Evolutionary conservation across 2,888 invertebrate genomes (phyloP).

Genomic region (Entomobrya multifasciata): DNA sequence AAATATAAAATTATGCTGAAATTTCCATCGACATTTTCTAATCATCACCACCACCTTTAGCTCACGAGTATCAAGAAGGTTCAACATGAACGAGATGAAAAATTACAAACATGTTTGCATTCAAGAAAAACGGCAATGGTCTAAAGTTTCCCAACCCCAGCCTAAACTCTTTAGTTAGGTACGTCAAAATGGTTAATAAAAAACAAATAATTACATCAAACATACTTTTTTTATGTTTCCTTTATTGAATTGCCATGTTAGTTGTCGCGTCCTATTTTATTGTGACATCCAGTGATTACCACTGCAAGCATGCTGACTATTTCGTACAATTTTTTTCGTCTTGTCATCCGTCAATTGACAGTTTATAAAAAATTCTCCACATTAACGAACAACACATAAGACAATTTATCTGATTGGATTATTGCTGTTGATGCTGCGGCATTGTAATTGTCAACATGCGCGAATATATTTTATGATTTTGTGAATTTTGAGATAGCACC

Average conservation of each 20-base stretch:
- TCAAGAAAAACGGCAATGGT: neutral
- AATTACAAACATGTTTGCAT: no score
- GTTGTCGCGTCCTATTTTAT: conserved; percentile 37
- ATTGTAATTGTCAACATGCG: conserved; percentile 52
- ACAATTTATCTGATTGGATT: neutral
- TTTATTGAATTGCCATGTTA: conserved; percentile 35
- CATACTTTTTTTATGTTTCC: neutral
- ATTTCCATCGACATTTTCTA: no score
- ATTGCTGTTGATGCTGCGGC: neutral
- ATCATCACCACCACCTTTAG: no score
- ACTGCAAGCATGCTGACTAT: conserved; percentile 43
- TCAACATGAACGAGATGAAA: neutral
- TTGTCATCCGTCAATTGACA: conserved; percentile 29
- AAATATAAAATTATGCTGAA: no score
- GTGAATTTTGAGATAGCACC: conserved; percentile 33
- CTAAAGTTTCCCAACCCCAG: no score
- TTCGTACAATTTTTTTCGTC: conserved; percentile 22
- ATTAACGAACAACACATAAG: neutral
- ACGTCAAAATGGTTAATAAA: neutral
- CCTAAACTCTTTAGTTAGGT: no score
- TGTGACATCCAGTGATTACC: conserved; percentile 63
- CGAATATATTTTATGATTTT: conserved; percentile 56
- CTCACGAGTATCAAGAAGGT: no score
- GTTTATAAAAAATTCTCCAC: conserved; percentile 25
- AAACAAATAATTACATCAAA: neutral